Evolutionary conservation across 2,888 invertebrate species (phyloP).

Genomic region (Bibio marci): DNA sequence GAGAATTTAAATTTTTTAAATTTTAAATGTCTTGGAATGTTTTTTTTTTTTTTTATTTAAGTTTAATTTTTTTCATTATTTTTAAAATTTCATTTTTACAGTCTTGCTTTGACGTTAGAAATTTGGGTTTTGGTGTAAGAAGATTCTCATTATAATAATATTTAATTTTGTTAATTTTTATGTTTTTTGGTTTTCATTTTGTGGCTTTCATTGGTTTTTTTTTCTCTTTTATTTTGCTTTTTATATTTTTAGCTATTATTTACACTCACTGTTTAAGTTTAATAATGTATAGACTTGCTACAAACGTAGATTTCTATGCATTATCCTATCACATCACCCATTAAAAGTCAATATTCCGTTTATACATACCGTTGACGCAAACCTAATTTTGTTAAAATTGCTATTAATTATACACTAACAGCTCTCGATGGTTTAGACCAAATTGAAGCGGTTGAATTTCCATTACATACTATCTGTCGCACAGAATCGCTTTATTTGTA

Average conservation of each 20-base stretch:
- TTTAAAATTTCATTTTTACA: constrained; percentile 22
- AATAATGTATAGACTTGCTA: background rate
- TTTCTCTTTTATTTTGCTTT: background rate
- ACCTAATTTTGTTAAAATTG: no score
- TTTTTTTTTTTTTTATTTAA: background rate
- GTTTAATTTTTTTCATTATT: background rate
- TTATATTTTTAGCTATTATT: background rate
- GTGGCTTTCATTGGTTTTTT: background rate
- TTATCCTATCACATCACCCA: no score
- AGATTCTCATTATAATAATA: constrained; percentile 3
- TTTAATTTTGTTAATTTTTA: background rate
- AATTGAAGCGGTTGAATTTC: no score
- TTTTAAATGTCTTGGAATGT: background rate
- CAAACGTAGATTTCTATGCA: background rate
- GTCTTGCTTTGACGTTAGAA: constrained; percentile 40
- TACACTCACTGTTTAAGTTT: background rate
- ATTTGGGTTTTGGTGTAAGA: constrained; percentile 30
- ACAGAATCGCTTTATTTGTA: no score
- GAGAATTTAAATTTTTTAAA: background rate
- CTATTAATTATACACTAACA: no score
- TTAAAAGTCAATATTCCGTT: no score
- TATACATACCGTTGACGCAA: no score
- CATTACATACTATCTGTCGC: no score
- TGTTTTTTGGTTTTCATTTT: background rate
- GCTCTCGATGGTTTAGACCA: no score